Base-by-base conservation (phyloP, 2,888 invertebrate species). In the Dermolepida albohirtum region DNA sequence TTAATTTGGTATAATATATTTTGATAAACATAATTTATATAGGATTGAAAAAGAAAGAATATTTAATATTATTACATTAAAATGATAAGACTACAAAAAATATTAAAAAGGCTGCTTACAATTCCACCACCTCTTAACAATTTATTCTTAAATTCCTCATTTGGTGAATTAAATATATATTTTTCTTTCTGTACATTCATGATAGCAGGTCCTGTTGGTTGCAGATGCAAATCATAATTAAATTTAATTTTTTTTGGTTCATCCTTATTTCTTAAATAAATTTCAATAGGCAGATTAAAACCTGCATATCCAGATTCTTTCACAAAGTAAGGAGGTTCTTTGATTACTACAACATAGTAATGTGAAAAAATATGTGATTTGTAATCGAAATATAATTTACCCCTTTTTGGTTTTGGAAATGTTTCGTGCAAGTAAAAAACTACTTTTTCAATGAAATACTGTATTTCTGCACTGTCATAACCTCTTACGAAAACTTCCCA, bases 241-340 rank as follows among this genome's bases (percentile, higher is more conserved):
- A 92, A 92, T 75, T 88, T 86, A 77, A 95, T 90, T 78, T 92
- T 94, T 81, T 93, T 94, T 8, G 96, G 96, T 79, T 96, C 95
- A 82, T 95, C 94, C 81, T 92, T 93, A 82, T 94, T 96, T 75
- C 90, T 93, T 73, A 95, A 86, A 82, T 94, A 92, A 74, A 98
- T 91, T 79, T 97, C 95, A 77, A 98, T 95, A 0, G 93, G 93
- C 69, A 98, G 86, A 54, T 89, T 87, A 82, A 98, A 98, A 39
- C 97, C 96, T 69, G 96, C 97, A 87, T 98, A 98, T 5, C 98
- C 97, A n/a, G 95, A 93, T 82, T 97, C 97, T 76, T 92, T 91
- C 34, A 98, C 89, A 57, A 89, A 85, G 84, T 94, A 98, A 1
- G 97, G 97, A 59, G 97, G 95, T 73, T 95, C 95, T 79, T 95